Evolutionary conservation across 2,888 invertebrate genomes (phyloP), one percentile per base, ranked within the genome.

Genomic region (Tuta absoluta): DNA sequence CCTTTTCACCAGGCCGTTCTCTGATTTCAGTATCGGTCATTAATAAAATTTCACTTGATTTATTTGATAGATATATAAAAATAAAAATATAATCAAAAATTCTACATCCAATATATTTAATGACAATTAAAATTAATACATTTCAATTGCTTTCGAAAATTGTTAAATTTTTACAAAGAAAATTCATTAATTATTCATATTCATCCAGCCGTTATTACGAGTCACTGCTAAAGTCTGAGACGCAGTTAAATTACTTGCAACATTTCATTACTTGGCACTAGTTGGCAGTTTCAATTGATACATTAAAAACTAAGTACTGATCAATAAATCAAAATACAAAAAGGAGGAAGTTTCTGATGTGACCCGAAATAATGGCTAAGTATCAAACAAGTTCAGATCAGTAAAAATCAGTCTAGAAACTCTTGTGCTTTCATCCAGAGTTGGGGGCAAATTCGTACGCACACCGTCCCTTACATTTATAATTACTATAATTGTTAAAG

Each of bases 61-160:
- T n/a, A n/a, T n/a, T n/a, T n/a, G n/a, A n/a, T n/a, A n/a, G n/a
- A n/a, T n/a, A n/a, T 8, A 8, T 33, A 8, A 5, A 33, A 4
- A 33, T 33, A 33, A 41, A 81, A 87, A 87, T 85, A 77, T 89
- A 88, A 90, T 74, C 59, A 78, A 81, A 80, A 86, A 88, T 87
- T 89, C 91, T 91, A 91, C 90, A 85, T 90, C 89, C 89, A 88
- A 87, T 91, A 91, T 90, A 91, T 89, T 90, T 89, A 88, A 76
- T 82, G 87, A 88, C 86, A 84, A 81, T 87, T 83, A 86, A 87
- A 88, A 87, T 82, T 84, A 85, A 82, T 80, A 87, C 82, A 82
- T 82, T 82, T 79, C 78, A 83, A 75, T 78, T 75, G 77, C 69
- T 70, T 78, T 76, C 72, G 72, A 78, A 73, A 77, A 72, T 71